phyloP scores from a whole-genome alignment of 1,140 invertebrate species.

The Neodiprion virginianus region DNA sequence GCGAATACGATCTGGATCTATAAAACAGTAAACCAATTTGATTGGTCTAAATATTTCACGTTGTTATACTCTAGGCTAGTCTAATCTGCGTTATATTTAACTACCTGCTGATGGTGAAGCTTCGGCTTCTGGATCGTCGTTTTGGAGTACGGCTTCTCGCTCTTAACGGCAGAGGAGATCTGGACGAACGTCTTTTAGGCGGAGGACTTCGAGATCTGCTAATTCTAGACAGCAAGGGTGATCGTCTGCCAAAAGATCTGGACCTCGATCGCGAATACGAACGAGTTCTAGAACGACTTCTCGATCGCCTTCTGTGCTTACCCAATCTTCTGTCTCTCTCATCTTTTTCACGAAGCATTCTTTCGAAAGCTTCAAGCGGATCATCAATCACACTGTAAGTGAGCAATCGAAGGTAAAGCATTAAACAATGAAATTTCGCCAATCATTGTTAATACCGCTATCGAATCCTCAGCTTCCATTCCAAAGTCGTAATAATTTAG shows the following conservation, averaged over 20 bases:
- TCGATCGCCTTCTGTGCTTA: conserved; percentile 65
- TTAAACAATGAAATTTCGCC: not conserved
- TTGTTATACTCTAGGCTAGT: not conserved
- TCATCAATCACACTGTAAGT: conserved; percentile 75
- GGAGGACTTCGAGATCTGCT: conserved; percentile 57
- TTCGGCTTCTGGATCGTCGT: conserved; percentile 56
- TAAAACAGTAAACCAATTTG: conserved; percentile 23
- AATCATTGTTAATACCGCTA: conserved; percentile 13
- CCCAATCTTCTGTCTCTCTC: conserved; percentile 72
- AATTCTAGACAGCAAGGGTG: conserved; percentile 45
- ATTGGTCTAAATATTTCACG: not conserved
- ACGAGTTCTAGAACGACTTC: conserved; percentile 60
- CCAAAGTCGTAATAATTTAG: conserved; percentile 16
- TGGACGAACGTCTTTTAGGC: conserved; percentile 47
- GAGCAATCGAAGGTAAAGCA: conserved; percentile 26
- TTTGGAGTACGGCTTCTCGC: conserved; percentile 59
- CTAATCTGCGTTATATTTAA: conserved; percentile 16
- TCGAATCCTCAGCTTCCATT: not conserved
- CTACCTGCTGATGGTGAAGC: conserved; percentile 65
- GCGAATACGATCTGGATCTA: conserved; percentile 58
- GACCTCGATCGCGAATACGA: conserved; percentile 63
- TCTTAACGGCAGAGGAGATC: conserved; percentile 53
- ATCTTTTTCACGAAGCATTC: conserved; percentile 85
- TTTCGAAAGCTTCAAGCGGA: conserved; percentile 83
- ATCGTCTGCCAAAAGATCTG: conserved; percentile 54